A percentile compares a stretch with the other conserved stretches of the same genome.
These are phyloP conservation scores for Oreochromis grahami DNA, from an alignment of 2,797 vertebrate genomes.

Conservation along the genomic window DNA sequence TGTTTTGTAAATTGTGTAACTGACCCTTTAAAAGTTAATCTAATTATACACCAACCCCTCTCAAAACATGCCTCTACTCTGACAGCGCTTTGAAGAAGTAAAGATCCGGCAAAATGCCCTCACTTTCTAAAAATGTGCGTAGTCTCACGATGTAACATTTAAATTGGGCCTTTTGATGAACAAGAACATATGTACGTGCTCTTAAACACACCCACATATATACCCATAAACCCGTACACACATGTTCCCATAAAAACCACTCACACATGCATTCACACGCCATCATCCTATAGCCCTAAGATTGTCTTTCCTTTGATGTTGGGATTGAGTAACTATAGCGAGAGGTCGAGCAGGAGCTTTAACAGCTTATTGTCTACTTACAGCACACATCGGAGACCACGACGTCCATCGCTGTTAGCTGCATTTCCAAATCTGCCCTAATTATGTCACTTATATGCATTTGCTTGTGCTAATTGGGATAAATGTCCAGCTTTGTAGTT, in stretches of 20 bases:
- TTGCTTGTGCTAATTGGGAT: constrained; percentile 58
- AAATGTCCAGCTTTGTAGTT: constrained; percentile 61
- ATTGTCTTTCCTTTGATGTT: constrained; percentile 58
- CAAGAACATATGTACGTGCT: constrained; percentile 21
- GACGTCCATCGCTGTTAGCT: constrained; percentile 35
- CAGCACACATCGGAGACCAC: constrained; percentile 37
- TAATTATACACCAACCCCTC: constrained; percentile 4
- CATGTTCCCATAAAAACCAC: neutral
- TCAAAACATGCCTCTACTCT: neutral
- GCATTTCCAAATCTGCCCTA: constrained; percentile 45
- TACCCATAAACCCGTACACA: neutral
- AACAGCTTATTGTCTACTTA: constrained; percentile 66
- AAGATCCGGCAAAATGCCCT: constrained; percentile 3
- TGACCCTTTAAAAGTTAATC: constrained; percentile 9
- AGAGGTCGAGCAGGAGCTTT: constrained; percentile 58
- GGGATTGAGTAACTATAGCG: constrained; percentile 52
- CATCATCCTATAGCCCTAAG: constrained; percentile 24
- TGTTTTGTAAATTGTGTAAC: neutral
- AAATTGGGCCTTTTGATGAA: constrained; percentile 28
- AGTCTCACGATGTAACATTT: constrained; percentile 27
- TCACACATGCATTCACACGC: neutral
- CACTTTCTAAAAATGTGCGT: constrained; percentile 39
- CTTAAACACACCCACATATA: constrained; percentile 1
- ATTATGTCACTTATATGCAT: constrained; percentile 55
- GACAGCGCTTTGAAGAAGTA: constrained; percentile 26